phyloP scores from a whole-genome alignment of 2,797 vertebrate genomes.

The Phyllotis vaccarum region DNA sequence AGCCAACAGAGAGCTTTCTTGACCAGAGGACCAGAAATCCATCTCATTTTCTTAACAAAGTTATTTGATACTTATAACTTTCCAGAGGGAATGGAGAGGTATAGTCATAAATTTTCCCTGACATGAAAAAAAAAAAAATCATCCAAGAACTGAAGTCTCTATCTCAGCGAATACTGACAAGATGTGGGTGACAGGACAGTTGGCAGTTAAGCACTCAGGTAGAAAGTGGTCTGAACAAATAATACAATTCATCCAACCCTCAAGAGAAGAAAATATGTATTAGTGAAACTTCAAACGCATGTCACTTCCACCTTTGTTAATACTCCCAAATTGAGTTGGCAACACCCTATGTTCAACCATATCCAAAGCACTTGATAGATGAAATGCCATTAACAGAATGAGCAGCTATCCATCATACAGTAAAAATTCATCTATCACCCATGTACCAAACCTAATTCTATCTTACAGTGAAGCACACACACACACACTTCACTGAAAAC shows the following conservation, averaged over 20 bases:
- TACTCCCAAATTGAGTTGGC: slow-evolving; percentile 76
- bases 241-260: slow-evolving; percentile 39
- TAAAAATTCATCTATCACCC: slow-evolving; percentile 73
- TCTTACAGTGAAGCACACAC: slow-evolving; percentile 1
- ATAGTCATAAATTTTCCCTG: slow-evolving; percentile 59
- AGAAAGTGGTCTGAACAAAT: slow-evolving; percentile 16
- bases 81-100: slow-evolving; percentile 29
- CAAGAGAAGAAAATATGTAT: slow-evolving; percentile 6
- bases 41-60: slow-evolving; percentile 26
- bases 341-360: slow-evolving; percentile 61
- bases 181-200: slow-evolving; percentile 31
- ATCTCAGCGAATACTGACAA: slow-evolving; percentile 54
- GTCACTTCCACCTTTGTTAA: slow-evolving; percentile 60
- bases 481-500: slow-evolving; percentile 52
- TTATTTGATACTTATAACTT: slow-evolving; percentile 18
- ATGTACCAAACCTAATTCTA: slow-evolving; percentile 64
- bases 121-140: slow-evolving; percentile 51
- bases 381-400: slow-evolving; percentile 72
- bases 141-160: slow-evolving; percentile 46
- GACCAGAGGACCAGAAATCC: not conserved
- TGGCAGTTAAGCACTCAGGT: slow-evolving; percentile 55
- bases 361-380: slow-evolving; percentile 77
- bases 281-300: slow-evolving; percentile 51
- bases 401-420: slow-evolving; percentile 72
- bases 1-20: not conserved